Conservation (phyloP, 2,113 vertebrate genomes). For the Polyodon spathula region DNA sequence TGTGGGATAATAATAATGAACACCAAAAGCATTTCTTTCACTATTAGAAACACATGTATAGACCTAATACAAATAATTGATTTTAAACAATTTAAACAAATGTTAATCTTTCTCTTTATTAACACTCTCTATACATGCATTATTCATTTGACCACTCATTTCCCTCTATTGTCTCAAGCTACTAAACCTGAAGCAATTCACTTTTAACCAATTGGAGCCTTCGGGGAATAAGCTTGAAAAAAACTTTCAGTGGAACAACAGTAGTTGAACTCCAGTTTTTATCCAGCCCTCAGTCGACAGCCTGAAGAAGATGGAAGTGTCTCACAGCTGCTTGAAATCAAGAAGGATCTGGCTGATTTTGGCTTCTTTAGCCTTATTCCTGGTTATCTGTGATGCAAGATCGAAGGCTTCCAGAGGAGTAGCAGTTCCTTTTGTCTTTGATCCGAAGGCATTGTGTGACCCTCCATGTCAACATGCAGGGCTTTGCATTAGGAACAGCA, state of each 20-base stretch:
- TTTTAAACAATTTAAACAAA: no score
- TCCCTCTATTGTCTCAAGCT: conserved; percentile 6
- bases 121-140: neutral
- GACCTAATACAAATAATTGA: no score
- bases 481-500: conserved; percentile 67
- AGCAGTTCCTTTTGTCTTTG: conserved; percentile 55
- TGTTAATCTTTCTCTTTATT: neutral
- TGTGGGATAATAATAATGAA: no score
- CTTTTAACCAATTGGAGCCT: conserved; percentile 22
- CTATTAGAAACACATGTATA: no score
- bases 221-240: conserved; percentile 1
- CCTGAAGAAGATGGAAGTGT: conserved; percentile 21
- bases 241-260: conserved; percentile 5
- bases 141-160: conserved; percentile 8
- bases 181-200: neutral
- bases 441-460: conserved; percentile 50
- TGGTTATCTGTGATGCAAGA: conserved; percentile 27
- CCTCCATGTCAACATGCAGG: conserved; percentile 64
- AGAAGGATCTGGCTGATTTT: conserved; percentile 12
- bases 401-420: conserved; percentile 53
- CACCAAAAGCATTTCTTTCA: no score
- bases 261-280: conserved; percentile 3
- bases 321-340: conserved; percentile 6
- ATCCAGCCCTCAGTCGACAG: conserved; percentile 17
- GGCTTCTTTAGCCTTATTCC: conserved; percentile 13